Conservation (phyloP, 2,888 invertebrate species). For the Pantelozetes paolii region DNA sequence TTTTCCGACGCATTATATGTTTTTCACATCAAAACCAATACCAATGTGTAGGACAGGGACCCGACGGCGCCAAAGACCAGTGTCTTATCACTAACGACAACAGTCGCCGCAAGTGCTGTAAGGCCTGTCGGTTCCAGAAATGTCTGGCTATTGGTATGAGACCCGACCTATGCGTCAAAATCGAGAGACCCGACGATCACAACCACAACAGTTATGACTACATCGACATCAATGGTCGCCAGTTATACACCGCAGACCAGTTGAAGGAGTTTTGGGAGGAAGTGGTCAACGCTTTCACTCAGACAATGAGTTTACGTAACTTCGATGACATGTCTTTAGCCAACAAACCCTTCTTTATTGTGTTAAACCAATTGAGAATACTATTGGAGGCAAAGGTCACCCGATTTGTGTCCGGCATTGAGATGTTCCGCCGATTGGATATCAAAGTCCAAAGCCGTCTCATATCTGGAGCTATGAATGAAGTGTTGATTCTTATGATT, state of each 20-base stretch:
- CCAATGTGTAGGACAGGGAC: not conserved
- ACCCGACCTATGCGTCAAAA: constrained; percentile 15
- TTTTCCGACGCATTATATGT: constrained; percentile 92
- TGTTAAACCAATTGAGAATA: constrained; percentile 1
- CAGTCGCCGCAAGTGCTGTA: constrained; percentile 75
- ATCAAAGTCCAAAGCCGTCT: not conserved
- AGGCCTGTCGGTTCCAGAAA: constrained; percentile 95
- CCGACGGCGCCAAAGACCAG: not conserved
- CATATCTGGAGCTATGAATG: not conserved
- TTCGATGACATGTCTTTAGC: too few species aligned
- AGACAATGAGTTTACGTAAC: too few species aligned
- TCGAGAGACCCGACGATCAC: not conserved
- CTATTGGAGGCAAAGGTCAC: not conserved
- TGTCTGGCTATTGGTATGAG: constrained; percentile 92
- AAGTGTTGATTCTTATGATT: not conserved
- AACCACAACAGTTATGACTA: not conserved
- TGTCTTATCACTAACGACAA: constrained; percentile 16
- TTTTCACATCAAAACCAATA: constrained; percentile 52
- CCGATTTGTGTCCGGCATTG: not conserved
- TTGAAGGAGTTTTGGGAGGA: not conserved
- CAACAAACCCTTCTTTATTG: too few species aligned
- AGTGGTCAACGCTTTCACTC: too few species aligned
- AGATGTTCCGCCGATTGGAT: constrained; percentile 9
- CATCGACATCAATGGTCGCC: not conserved
- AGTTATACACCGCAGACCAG: constrained; percentile 2